phyloP scores from a whole-genome alignment of 2,888 invertebrate genomes.

The Spilosoma lubricipeda region DNA sequence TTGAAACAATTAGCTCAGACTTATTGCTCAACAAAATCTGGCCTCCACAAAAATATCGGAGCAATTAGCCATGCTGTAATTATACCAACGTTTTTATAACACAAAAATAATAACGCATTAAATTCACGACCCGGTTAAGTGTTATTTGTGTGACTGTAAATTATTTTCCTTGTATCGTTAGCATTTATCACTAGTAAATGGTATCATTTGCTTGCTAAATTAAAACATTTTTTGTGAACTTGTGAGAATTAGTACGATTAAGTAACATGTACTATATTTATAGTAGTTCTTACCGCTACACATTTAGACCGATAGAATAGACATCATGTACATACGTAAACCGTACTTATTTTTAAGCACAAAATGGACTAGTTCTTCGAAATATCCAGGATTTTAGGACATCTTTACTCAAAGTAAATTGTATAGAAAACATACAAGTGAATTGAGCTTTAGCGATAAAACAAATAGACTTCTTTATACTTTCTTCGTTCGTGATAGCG shows the following conservation, averaged over 20 bases:
- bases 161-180: not conserved
- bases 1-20: slow-evolving; percentile 79
- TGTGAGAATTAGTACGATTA: no score
- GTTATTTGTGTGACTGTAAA: not conserved
- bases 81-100: slow-evolving; percentile 57
- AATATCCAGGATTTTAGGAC: not conserved
- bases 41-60: slow-evolving; percentile 54
- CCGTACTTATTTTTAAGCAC: not conserved
- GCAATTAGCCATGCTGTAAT: slow-evolving; percentile 57
- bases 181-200: not conserved
- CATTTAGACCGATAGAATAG: no score
- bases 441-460: slow-evolving; percentile 49
- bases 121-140: not conserved
- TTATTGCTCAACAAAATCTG: slow-evolving; percentile 70
- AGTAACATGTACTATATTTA: no score
- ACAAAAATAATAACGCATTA: slow-evolving; percentile 45
- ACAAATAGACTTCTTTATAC: slow-evolving; percentile 58
- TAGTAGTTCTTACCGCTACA: no score
- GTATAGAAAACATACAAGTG: slow-evolving; percentile 44
- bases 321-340: not conserved
- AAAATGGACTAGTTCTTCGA: not conserved
- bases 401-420: slow-evolving; percentile 19
- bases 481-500: slow-evolving; percentile 57
- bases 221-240: not conserved
- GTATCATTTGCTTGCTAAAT: not conserved